phyloP scores from a whole-genome alignment of 2,888 invertebrate species.

The Anoncus sp. region DNA sequence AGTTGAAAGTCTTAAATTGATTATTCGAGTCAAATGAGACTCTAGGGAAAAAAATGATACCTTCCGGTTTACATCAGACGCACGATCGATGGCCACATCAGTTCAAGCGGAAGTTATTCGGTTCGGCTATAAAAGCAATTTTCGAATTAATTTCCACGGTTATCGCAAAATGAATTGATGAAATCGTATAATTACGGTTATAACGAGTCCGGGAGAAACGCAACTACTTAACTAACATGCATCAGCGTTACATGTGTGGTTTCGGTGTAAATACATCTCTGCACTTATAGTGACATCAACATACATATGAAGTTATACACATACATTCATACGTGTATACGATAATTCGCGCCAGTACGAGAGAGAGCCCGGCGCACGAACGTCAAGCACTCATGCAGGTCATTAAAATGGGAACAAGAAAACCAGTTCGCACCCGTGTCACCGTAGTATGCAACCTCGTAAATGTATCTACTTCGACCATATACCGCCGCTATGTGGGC shows the following conservation, averaged over 20 bases:
- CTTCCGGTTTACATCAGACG: constrained; percentile 1
- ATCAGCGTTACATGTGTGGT: background rate
- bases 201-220: constrained; percentile 37
- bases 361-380: constrained; percentile 14
- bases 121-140: constrained; percentile 43
- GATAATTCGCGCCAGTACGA: constrained; percentile 32
- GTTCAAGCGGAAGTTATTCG: constrained; percentile 17
- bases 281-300: constrained; percentile 44
- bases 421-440: constrained; percentile 57
- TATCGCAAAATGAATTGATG: constrained; percentile 47
- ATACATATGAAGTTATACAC: constrained; percentile 35
- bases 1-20: no score
- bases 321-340: constrained; percentile 7
- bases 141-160: constrained; percentile 1
- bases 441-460: constrained; percentile 52
- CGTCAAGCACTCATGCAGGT: constrained; percentile 52
- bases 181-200: constrained; percentile 36
- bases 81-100: constrained; percentile 1
- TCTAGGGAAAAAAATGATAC: background rate
- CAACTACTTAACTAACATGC: constrained; percentile 33
- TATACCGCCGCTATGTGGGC: constrained; percentile 16
- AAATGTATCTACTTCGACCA: constrained; percentile 47
- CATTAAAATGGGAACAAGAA: constrained; percentile 60
- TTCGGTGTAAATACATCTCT: background rate
- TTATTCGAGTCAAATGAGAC: no score